Evolutionary conservation across 2,797 vertebrate genomes (phyloP).

Genomic region (Petrocephalus sullivani): DNA sequence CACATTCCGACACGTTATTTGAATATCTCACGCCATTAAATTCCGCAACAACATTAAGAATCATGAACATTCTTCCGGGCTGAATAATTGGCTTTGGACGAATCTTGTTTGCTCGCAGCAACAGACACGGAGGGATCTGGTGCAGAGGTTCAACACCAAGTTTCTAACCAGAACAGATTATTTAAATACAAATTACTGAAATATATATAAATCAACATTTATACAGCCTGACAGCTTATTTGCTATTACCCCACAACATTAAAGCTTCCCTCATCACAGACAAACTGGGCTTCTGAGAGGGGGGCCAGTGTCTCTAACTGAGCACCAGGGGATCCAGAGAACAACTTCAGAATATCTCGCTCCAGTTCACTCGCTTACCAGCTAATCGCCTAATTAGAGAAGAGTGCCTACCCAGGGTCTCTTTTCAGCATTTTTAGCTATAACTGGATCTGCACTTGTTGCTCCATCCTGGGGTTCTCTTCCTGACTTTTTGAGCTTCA

Average conservation of each 20-base stretch:
- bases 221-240: conserved; percentile 7
- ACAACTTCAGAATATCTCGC: neutral
- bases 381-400: neutral
- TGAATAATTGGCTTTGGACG: conserved; percentile 22
- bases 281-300: neutral
- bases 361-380: neutral
- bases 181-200: conserved; percentile 21
- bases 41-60: conserved; percentile 10
- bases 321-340: neutral
- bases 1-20: conserved; percentile 6
- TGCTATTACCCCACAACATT: neutral
- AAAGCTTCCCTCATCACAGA: neutral
- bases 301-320: neutral
- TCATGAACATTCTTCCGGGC: neutral
- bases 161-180: conserved; percentile 25
- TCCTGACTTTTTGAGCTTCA: neutral
- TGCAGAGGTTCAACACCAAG: conserved; percentile 29
- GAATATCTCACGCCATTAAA: conserved; percentile 17
- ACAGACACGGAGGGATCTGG: conserved; percentile 15
- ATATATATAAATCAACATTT: conserved; percentile 10
- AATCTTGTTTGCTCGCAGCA: conserved; percentile 17
- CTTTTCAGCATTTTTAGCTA: neutral
- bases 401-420: neutral
- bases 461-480: neutral
- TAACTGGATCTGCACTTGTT: neutral